A percentile compares a stretch with the other conserved stretches of the same genome.
Conservation (phyloP, 1,140 invertebrate genomes). For the Sycobia sp. region DNA sequence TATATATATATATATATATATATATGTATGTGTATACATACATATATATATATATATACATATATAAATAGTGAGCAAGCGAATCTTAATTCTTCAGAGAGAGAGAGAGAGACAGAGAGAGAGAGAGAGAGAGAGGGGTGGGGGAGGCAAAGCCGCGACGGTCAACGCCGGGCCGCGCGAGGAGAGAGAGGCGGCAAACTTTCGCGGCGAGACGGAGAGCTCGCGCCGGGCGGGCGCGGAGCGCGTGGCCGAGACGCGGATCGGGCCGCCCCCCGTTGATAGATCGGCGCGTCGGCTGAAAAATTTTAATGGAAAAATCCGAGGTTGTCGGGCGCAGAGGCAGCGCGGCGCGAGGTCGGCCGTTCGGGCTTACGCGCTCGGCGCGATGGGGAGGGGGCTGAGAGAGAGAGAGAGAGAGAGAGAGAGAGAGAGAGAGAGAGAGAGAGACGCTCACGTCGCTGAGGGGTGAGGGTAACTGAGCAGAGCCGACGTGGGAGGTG, state of each 20-base stretch:
- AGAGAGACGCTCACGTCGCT: neutral
- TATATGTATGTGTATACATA: too few species aligned
- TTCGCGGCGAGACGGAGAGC: too few species aligned
- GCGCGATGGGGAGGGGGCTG: neutral
- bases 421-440: conserved; percentile 1
- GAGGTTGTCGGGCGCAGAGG: conserved; percentile 59
- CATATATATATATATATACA: too few species aligned
- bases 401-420: conserved; percentile 36
- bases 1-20: too few species aligned
- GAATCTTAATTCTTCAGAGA: too few species aligned
- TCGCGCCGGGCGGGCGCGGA: too few species aligned
- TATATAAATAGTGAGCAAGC: too few species aligned
- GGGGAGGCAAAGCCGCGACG: neutral
- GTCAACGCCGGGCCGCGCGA: neutral
- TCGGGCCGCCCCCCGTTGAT: conserved; percentile 47
- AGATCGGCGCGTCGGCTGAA: conserved; percentile 58
- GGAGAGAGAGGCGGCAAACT: neutral
- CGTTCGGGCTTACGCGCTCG: conserved; percentile 6
- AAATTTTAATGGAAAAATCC: conserved; percentile 63
- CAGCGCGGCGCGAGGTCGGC: conserved; percentile 58
- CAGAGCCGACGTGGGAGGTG: conserved; percentile 31
- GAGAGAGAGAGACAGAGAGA: neutral
- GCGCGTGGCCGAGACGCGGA: neutral
- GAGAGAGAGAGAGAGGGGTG: neutral
- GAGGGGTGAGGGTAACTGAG: neutral